Base-by-base conservation (phyloP, 2,113 vertebrate genomes). In the Sceloporus undulatus region DNA sequence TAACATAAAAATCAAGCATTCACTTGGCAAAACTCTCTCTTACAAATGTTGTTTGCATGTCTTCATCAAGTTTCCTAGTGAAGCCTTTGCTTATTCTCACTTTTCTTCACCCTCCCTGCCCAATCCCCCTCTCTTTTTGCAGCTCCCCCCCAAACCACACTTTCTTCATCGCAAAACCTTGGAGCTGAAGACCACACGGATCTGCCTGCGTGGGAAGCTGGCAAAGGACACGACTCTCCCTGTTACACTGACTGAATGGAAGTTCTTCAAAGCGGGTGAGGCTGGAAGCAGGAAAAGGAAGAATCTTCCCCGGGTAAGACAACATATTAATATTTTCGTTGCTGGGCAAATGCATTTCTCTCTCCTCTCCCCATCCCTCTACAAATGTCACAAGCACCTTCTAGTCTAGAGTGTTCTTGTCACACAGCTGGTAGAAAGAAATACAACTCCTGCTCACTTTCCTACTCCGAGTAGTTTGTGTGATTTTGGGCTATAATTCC, bases 91-190 rank as follows among this genome's bases (percentile, higher is more conserved):
- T 71, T 52, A 27, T 10, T 83, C 75, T 66, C 52, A 23, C 1
- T 27, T 18, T 77, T 65, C 10, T 16, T 5, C n/a, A 42, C 27
- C 18, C 59, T 14, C 52, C n/a, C 59, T 29, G 2, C 18, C 34
- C n/a, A 42, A 29, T 29, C n/a, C 23, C 56, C 42, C 59, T 21
- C n/a, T 88, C 90, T 89, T 87, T n/a, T 87, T 90, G 62, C 85
- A n/a, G 98, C 95, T 97, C 73, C 97, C 98, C 76, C 96, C 96
- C 7, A 99, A 98, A 91, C 97, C 97, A 85, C 94, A 96, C 25
- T 98, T 97, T 8, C 91, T 98, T 87, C 92, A 93, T 86, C 94
- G 94, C 38, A 97, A 97, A 68, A 94, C 95, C 1, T 95, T 97
- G 68, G 94, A 97, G 59, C 90, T 96, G 73, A 98, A 97, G 52